Percentiles rank a stretch among this genome's conserved stretches.
These are phyloP conservation scores for Mico argentatus DNA, from an alignment of 2,797 vertebrate genomes.

Conservation along the genomic window DNA sequence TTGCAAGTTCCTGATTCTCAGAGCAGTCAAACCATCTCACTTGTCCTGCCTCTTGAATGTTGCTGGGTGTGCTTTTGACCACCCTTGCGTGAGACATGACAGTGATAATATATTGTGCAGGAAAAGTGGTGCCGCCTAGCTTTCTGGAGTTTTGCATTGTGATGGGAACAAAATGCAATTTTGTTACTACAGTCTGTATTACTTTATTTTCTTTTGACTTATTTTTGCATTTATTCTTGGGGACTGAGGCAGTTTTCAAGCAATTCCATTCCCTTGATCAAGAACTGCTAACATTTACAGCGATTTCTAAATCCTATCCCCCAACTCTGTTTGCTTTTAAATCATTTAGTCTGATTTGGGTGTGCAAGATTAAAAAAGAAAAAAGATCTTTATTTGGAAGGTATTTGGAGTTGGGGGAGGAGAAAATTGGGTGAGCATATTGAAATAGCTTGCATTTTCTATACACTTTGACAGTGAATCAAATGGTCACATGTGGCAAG, in stretches of 20 bases:
- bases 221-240: not conserved
- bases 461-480: not conserved
- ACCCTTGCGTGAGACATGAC: not conserved
- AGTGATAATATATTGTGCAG: not conserved
- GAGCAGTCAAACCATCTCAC: not conserved
- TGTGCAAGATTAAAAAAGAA: not conserved
- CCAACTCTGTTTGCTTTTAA: slow-evolving; percentile 1
- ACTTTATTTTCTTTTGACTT: not conserved
- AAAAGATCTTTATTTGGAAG: not conserved
- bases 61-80: not conserved
- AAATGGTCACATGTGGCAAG: not conserved
- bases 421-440: not conserved
- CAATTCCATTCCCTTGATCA: not conserved
- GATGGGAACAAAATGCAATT: not conserved
- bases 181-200: not conserved
- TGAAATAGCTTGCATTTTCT: not conserved
- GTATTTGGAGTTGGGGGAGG: not conserved
- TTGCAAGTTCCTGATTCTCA: not conserved
- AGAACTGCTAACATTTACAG: not conserved
- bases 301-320: not conserved
- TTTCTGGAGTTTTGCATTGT: not conserved
- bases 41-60: not conserved
- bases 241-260: not conserved
- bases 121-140: not conserved
- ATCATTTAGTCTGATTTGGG: not conserved